Conservation (phyloP, 2,888 invertebrate genomes). For the Malthinus flaveolus region DNA sequence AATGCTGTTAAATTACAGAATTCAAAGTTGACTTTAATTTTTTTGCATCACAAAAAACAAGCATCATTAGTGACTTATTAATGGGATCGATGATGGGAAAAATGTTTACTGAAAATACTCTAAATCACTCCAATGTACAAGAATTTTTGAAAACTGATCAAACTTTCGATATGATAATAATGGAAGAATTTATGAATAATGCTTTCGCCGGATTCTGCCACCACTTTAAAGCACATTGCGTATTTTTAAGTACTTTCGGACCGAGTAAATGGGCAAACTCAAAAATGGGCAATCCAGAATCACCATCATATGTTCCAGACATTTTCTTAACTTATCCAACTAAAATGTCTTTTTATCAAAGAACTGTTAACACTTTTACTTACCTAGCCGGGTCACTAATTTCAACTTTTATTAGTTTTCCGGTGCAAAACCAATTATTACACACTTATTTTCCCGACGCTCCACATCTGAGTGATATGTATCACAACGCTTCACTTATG, state of each 20-base stretch:
- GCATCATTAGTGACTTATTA: too few relatives aligned
- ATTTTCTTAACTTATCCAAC: conserved; percentile 32
- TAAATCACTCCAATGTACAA: background rate
- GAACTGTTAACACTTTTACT: background rate
- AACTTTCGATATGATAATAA: conserved; percentile 5
- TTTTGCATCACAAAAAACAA: too few relatives aligned
- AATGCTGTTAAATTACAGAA: too few relatives aligned
- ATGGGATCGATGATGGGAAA: background rate
- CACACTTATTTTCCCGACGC: conserved; percentile 32
- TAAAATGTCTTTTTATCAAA: conserved; percentile 7
- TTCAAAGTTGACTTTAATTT: too few relatives aligned
- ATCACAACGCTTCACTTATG: conserved; percentile 30
- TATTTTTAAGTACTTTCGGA: conserved; percentile 41
- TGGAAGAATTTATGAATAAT: conserved; percentile 33
- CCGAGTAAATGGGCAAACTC: conserved; percentile 36
- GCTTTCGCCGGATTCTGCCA: conserved; percentile 45
- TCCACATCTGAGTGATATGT: conserved; percentile 24
- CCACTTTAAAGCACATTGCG: conserved; percentile 44
- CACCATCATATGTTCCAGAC: conserved; percentile 46
- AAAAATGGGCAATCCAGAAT: conserved; percentile 42
- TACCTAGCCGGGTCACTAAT: background rate
- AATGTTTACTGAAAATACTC: background rate
- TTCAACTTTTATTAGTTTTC: background rate
- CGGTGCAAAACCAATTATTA: conserved; percentile 29
- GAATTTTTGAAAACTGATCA: background rate